A percentile compares a stretch with the other conserved stretches of the same genome.
Evolutionary conservation across 2,797 vertebrate species (phyloP).

Genomic region (Sebastiscus tertius): DNA sequence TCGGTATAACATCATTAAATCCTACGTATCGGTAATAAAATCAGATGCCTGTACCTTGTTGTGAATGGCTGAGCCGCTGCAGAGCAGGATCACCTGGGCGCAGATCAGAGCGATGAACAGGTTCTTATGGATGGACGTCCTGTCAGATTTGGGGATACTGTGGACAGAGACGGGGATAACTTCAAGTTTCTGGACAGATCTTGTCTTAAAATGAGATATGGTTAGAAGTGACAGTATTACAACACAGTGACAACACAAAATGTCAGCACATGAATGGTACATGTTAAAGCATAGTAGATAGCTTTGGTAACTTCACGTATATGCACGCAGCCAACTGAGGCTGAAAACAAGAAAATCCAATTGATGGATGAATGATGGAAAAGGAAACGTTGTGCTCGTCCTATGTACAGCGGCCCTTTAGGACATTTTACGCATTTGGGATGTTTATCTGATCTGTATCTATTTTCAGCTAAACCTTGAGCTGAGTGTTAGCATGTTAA

Average conservation of each 20-base stretch:
- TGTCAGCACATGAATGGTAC: not conserved
- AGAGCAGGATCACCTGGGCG: conserved; percentile 85
- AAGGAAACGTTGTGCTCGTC: not conserved
- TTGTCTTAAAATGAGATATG: not conserved
- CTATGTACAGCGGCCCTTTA: not conserved
- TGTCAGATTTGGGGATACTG: conserved; percentile 86
- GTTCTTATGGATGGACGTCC: conserved; percentile 87
- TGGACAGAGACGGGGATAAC: conserved; percentile 5
- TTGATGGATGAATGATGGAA: not conserved
- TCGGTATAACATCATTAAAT: not conserved
- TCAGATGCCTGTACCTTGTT: conserved; percentile 75
- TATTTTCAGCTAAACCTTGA: too few relatives aligned
- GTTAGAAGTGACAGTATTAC: not conserved
- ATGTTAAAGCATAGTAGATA: not conserved
- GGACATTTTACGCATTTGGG: not conserved
- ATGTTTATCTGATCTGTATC: not conserved
- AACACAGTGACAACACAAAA: not conserved
- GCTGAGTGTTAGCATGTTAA: not conserved
- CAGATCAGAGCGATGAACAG: conserved; percentile 83
- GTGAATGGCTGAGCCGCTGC: conserved; percentile 84
- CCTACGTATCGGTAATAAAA: not conserved
- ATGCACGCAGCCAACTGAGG: not conserved
- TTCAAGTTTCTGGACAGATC: not conserved
- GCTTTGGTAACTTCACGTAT: not conserved
- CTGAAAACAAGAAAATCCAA: not conserved